These are phyloP conservation scores for Drepanosiphum platanoidis DNA, from an alignment of 2,888 invertebrate genomes.

Conservation along the genomic window DNA sequence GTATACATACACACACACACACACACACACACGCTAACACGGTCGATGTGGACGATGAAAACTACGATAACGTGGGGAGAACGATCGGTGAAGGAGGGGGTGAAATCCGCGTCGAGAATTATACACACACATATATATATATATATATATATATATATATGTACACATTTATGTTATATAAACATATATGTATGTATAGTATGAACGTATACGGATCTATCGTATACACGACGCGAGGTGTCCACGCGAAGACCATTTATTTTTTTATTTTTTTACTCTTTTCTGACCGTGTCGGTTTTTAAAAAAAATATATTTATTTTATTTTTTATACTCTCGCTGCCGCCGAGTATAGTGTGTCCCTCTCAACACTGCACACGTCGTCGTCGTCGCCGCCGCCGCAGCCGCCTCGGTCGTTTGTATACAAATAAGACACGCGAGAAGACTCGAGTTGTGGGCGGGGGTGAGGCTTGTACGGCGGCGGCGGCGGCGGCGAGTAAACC, in stretches of 20 bases:
- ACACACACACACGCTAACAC: background rate
- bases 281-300: background rate
- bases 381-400: background rate
- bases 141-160: no score
- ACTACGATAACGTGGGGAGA: conserved; percentile 7
- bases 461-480: background rate
- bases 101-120: background rate
- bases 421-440: background rate
- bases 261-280: background rate
- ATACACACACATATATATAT: background rate
- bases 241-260: conserved; percentile 32
- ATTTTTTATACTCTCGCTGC: background rate
- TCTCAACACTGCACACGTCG: background rate
- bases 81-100: background rate
- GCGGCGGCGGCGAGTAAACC: background rate
- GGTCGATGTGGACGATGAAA: conserved; percentile 1
- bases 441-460: conserved; percentile 3
- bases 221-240: conserved; percentile 27
- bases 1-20: no score
- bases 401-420: background rate
- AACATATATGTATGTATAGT: no score
- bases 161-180: no score
- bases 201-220: background rate
- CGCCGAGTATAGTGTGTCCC: background rate
- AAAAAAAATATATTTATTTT: no score